A percentile compares a stretch with the other conserved stretches of the same genome.
Evolutionary conservation across 2,888 invertebrate genomes (phyloP).

Genomic region (Amblyjoppa proteus): DNA sequence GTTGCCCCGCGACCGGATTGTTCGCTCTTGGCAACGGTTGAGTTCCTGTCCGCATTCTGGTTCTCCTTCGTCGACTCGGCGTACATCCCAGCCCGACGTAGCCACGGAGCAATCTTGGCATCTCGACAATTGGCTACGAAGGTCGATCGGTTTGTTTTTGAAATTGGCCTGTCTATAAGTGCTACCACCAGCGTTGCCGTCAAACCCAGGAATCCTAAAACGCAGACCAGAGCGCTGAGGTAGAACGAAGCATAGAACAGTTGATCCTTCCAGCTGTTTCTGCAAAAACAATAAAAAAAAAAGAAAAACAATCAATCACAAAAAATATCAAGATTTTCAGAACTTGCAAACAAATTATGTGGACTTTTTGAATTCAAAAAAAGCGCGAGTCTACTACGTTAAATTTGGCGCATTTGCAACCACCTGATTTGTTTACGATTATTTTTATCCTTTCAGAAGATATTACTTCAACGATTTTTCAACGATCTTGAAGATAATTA

Average conservation of each 20-base stretch:
- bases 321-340: neutral
- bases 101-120: slow-evolving; percentile 78
- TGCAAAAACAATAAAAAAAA: slow-evolving; percentile 27
- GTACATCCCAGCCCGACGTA: slow-evolving; percentile 79
- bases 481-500: no score
- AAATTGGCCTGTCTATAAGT: neutral
- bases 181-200: neutral
- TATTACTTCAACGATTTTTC: no score
- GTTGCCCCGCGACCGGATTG: slow-evolving; percentile 65
- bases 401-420: no score
- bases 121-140: slow-evolving; percentile 61
- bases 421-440: no score
- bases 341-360: no score
- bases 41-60: slow-evolving; percentile 77
- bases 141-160: neutral
- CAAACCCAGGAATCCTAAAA: neutral
- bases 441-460: no score
- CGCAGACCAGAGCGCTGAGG: neutral
- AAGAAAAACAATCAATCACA: neutral
- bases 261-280: slow-evolving; percentile 74
- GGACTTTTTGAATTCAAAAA: no score
- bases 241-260: slow-evolving; percentile 51
- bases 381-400: no score
- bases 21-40: slow-evolving; percentile 72
- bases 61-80: slow-evolving; percentile 80